Conservation (phyloP, 2,113 vertebrate genomes). For the Elephantulus edwardii region DNA sequence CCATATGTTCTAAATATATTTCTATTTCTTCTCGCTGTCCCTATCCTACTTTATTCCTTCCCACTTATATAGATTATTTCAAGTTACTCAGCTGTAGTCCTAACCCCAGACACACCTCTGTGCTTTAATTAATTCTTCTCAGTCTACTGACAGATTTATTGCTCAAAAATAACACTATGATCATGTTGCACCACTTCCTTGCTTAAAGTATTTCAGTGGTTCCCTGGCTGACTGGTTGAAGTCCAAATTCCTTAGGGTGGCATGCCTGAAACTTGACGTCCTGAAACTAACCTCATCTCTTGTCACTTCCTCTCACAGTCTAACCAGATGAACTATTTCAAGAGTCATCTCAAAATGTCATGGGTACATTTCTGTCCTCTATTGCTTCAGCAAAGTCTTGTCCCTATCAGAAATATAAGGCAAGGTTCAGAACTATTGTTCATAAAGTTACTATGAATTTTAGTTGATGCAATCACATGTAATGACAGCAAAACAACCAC, state of each 20-base stretch:
- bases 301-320: neutral
- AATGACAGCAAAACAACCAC: too few species aligned
- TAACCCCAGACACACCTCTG: constrained; percentile 53
- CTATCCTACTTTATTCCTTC: constrained; percentile 5
- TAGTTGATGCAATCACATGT: too few species aligned
- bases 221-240: constrained; percentile 36
- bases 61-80: constrained; percentile 50
- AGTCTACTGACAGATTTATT: constrained; percentile 62
- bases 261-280: neutral
- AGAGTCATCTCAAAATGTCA: neutral
- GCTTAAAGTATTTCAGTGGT: constrained; percentile 65
- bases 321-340: neutral
- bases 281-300: neutral
- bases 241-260: constrained; percentile 33
- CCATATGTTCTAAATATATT: neutral
- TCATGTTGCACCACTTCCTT: constrained; percentile 57
- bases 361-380: neutral
- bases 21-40: constrained; percentile 19
- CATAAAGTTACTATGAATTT: too few species aligned
- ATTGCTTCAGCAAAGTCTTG: neutral
- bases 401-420: neutral
- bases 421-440: too few species aligned
- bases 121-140: constrained; percentile 59
- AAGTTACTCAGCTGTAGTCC: constrained; percentile 23
- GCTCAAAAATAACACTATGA: constrained; percentile 60